Evolutionary conservation across 2,797 vertebrate genomes (phyloP), one percentile per base, ranked within the genome.

Genomic region (Dromococcyx pavoninus): DNA sequence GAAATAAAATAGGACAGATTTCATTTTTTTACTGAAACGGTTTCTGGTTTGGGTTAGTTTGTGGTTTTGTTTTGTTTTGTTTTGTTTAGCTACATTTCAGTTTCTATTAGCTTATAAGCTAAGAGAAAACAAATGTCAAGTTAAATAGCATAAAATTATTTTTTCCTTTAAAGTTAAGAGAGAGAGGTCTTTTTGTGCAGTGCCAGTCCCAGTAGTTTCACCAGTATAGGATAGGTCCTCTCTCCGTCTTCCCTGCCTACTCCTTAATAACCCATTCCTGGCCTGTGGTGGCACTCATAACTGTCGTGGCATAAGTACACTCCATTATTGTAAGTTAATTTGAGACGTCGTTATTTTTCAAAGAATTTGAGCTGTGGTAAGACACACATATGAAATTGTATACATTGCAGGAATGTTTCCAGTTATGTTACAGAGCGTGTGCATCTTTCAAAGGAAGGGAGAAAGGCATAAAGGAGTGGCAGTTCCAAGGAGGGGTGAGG

Each of bases 361-460:
- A 95, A 78, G 78, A 85, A 93, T 84, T 43, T 58, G 39, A 83
- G 61, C 72, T 92, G 72, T 75, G 85, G 91, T 93, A 95, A 73
- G 39, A 62, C 32, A 61, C 2, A 15, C 35, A 66, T 17, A 72
- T 78, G 82, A 93, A 94, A 92, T 81, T 88, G 85, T 41, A 84
- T 62, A 81, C 48, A 84, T 88, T 92, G 58, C 35, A 89, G 65
- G 62, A 94, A 92, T 83, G 81, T 94, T 97, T 92, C 70, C 62
- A 95, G 87, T 76, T 95, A 81, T 28, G 39, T 78, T 91, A 89
- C 82, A 95, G 79, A 89, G 85, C 33, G 39, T 91, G 85, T 96
- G 79, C 93, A 82, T 94, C 95, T 94, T 95, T 95, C 93, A 96
- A 91, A 97, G 75, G 64, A 88, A 95, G 75, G 35, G 57, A 95